Percentiles rank a stretch among this genome's conserved stretches.
Evolutionary conservation across 1,140 invertebrate species (phyloP).

Genomic region (Drosophila parvula): DNA sequence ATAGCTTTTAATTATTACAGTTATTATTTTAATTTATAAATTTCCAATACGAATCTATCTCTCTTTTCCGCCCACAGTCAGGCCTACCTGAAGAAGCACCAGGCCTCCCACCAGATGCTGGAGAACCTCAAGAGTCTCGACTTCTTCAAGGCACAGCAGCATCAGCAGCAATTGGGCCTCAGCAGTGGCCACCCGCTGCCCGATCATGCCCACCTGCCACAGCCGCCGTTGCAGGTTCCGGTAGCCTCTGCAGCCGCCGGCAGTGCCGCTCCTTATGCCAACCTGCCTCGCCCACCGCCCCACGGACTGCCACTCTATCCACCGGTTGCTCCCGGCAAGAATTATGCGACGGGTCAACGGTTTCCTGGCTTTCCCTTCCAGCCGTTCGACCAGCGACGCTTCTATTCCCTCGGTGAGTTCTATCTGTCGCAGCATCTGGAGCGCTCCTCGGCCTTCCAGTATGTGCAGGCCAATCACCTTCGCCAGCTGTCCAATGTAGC

Average conservation of each 20-base stretch:
- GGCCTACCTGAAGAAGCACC: conserved; percentile 91
- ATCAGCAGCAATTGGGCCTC: conserved; percentile 32
- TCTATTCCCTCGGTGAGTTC: conserved; percentile 76
- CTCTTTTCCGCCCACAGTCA: conserved; percentile 84
- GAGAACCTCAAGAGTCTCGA: conserved; percentile 74
- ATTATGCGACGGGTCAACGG: conserved; percentile 47
- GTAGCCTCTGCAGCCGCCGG: not conserved
- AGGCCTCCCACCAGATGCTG: conserved; percentile 83
- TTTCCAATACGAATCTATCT: not conserved
- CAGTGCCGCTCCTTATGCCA: conserved; percentile 19
- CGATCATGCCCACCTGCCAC: conserved; percentile 35
- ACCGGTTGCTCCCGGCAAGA: conserved; percentile 34
- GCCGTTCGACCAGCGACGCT: conserved; percentile 74
- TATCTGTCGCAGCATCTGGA: conserved; percentile 81
- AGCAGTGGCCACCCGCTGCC: conserved; percentile 24
- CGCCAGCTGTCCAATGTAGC: conserved; percentile 70
- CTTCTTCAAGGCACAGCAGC: conserved; percentile 67
- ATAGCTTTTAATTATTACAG: not conserved
- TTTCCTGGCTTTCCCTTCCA: conserved; percentile 67
- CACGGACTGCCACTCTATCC: conserved; percentile 54
- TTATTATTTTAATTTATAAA: too few species aligned
- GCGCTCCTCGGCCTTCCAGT: conserved; percentile 81
- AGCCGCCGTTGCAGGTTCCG: not conserved
- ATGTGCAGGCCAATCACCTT: conserved; percentile 78
- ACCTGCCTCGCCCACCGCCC: conserved; percentile 56